phyloP scores from a whole-genome alignment of 92 coral and sea anemone genomes.

The Diadumene lineata region DNA sequence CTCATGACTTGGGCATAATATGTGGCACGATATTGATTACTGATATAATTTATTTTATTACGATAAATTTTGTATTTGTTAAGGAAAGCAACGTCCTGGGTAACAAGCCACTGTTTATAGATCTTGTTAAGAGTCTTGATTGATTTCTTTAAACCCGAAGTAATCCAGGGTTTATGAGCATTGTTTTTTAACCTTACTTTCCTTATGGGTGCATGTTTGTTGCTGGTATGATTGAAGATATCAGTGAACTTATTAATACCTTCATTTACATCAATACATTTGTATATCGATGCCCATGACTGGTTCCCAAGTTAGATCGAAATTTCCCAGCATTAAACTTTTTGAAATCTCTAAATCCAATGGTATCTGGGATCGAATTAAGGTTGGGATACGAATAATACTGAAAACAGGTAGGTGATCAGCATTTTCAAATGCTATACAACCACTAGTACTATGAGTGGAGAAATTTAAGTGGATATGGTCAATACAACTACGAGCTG shows the following conservation, averaged over 20 bases:
- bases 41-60: too few species aligned
- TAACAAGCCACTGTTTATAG: constrained; percentile 55
- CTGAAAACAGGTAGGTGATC: constrained; percentile 44
- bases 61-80: too few species aligned
- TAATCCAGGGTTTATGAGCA: constrained; percentile 42
- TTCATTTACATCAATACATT: not conserved
- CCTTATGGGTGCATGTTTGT: constrained; percentile 47
- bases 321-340: too few species aligned
- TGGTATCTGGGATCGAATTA: constrained; percentile 38
- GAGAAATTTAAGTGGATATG: constrained; percentile 32
- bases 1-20: too few species aligned
- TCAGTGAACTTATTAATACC: not conserved
- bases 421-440: constrained; percentile 37
- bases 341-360: constrained; percentile 36
- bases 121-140: constrained; percentile 36
- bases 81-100: too few species aligned
- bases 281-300: not conserved
- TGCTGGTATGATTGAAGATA: constrained; percentile 38
- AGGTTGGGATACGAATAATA: constrained; percentile 26
- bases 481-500: not conserved
- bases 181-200: constrained; percentile 32
- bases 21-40: too few species aligned
- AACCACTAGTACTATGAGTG: constrained; percentile 32
- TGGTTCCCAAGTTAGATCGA: too few species aligned
- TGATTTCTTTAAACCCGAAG: constrained; percentile 32